These are phyloP conservation scores for Vollenhovia emeryi DNA, from an alignment of 1,140 invertebrate genomes.

Conservation along the genomic window DNA sequence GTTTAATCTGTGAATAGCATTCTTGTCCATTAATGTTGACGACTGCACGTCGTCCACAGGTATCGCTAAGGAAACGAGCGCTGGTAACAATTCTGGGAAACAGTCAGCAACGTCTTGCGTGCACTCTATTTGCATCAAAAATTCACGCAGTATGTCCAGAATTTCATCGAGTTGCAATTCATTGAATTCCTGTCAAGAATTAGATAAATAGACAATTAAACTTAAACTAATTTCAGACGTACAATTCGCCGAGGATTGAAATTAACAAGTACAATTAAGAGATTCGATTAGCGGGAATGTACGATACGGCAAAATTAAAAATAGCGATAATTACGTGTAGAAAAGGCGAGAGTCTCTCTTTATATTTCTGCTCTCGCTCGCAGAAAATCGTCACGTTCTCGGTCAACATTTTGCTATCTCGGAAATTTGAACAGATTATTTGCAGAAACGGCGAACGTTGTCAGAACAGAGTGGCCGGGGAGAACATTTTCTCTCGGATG, in stretches of 20 bases:
- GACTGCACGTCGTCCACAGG: conserved; percentile 49
- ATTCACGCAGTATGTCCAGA: conserved; percentile 75
- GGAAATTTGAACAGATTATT: neutral
- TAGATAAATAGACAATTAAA: conserved; percentile 51
- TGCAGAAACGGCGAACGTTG: neutral
- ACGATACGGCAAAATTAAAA: neutral
- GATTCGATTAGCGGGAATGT: neutral
- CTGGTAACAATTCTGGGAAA: conserved; percentile 82
- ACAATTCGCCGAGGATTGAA: neutral
- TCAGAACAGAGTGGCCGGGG: neutral
- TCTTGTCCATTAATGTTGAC: conserved; percentile 33
- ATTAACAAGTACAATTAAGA: neutral
- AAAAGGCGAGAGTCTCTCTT: conserved; percentile 8
- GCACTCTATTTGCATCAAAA: conserved; percentile 78
- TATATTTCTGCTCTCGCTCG: conserved; percentile 50
- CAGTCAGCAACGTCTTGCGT: conserved; percentile 80
- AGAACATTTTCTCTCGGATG: neutral
- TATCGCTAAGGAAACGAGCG: conserved; percentile 78
- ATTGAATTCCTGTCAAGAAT: conserved; percentile 68
- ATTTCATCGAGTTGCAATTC: conserved; percentile 66
- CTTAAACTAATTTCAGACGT: conserved; percentile 1
- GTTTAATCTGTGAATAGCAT: conserved; percentile 78
- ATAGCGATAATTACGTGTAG: conserved; percentile 48
- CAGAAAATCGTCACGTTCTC: conserved; percentile 63
- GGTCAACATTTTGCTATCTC: conserved; percentile 53